Conservation (phyloP, 2,888 invertebrate species). For the Liopterus haemorrhoidalis region DNA sequence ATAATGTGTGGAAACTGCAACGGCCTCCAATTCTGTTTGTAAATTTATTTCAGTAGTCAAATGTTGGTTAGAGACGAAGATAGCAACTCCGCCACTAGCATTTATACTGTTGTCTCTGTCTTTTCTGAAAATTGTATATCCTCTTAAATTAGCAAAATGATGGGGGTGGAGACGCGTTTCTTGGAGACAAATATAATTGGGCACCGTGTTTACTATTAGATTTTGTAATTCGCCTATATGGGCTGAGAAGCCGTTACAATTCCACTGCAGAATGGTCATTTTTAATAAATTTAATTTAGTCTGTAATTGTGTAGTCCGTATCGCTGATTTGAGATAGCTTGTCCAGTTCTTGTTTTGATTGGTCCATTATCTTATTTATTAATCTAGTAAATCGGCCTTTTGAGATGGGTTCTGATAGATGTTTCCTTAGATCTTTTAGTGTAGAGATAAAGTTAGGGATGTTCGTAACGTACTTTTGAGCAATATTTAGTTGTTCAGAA, state of each 20-base stretch:
- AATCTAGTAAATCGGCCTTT: no score
- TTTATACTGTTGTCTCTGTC: conserved; percentile 8
- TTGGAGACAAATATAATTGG: conserved; percentile 6
- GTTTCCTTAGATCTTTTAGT: no score
- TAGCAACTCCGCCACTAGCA: conserved; percentile 10
- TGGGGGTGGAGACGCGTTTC: conserved; percentile 8
- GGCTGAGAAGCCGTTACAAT: conserved; percentile 8
- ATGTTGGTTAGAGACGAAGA: conserved; percentile 3
- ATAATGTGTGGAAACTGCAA: conserved; percentile 5
- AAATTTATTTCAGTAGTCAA: conserved; percentile 7
- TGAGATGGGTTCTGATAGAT: no score
- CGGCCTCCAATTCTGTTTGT: conserved; percentile 5
- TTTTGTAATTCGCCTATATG: conserved; percentile 6
- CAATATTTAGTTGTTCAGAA: no score
- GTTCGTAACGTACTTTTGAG: no score
- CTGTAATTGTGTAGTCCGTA: no score
- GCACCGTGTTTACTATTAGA: neutral
- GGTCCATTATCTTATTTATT: no score
- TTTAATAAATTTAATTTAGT: no score
- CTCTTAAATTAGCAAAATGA: neutral
- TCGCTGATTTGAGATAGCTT: no score
- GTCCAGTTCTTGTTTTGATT: no score
- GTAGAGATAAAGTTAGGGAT: no score
- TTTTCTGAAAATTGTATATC: conserved; percentile 8
- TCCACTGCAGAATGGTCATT: conserved; percentile 13